phyloP scores from a whole-genome alignment of 2,888 invertebrate genomes.

The Unio pictorum region DNA sequence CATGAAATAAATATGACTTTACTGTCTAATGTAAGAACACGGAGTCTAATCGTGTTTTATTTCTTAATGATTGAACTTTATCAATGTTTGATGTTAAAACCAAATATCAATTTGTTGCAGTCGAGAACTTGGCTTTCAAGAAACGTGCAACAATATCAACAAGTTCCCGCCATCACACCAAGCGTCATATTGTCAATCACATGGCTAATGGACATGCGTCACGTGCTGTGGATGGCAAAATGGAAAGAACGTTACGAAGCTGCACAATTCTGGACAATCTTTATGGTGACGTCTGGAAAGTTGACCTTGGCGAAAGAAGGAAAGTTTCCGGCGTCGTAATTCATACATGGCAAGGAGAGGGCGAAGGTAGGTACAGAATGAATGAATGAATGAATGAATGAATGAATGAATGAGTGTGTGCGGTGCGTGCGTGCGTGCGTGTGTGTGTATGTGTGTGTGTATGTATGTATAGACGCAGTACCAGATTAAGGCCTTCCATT shows the following conservation, averaged over 20 bases:
- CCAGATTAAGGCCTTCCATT: no score
- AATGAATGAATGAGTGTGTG: no score
- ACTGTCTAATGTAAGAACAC: no score
- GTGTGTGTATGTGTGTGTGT: no score
- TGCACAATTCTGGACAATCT: conserved; percentile 75
- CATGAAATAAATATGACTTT: no score
- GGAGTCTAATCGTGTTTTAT: no score
- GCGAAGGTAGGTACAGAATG: conserved; percentile 62
- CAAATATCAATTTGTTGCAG: conserved; percentile 56
- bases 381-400: no score
- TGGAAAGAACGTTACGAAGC: conserved; percentile 70
- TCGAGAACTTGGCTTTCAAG: conserved; percentile 74
- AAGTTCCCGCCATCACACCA: conserved; percentile 70
- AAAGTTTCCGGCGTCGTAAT: conserved; percentile 73
- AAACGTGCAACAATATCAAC: conserved; percentile 74
- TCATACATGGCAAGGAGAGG: conserved; percentile 74
- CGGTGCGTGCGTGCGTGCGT: no score
- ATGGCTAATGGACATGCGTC: conserved; percentile 69
- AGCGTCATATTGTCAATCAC: conserved; percentile 67
- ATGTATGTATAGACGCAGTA: no score
- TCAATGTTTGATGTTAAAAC: neutral
- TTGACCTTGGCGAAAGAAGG: conserved; percentile 72
- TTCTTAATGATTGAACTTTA: no score
- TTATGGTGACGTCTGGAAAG: conserved; percentile 75
- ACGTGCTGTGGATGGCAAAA: conserved; percentile 74